phyloP scores from a whole-genome alignment of 53 echinoderm and acorn worm species.

The Echinometra lucunter region DNA sequence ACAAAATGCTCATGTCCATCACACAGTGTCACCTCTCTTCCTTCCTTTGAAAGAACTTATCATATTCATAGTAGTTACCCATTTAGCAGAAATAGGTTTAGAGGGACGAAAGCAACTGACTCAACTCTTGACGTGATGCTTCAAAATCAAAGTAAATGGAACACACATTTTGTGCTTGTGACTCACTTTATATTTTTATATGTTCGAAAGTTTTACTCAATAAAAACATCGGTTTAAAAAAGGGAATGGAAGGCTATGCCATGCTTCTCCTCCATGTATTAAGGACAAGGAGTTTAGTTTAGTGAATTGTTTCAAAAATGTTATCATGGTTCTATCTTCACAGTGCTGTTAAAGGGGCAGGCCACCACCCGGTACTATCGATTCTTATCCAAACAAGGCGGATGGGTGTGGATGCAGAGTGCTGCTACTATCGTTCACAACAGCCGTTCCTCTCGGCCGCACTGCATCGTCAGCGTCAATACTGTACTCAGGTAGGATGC shows the following conservation, averaged over 20 bases:
- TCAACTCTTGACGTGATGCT: no score
- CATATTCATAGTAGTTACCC: no score
- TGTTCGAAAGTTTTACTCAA: no score
- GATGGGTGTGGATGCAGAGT: conserved; percentile 99
- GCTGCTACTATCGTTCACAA: conserved; percentile 99
- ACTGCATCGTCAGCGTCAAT: conserved; percentile 99
- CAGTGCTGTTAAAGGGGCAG: conserved; percentile 96
- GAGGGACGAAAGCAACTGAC: no score
- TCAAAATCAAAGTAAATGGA: no score
- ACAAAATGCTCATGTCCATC: no score
- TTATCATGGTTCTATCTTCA: background rate
- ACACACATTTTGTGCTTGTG: no score
- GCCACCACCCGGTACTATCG: conserved; percentile 97
- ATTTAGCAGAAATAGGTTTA: no score
- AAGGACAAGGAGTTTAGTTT: background rate
- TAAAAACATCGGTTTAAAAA: no score
- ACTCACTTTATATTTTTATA: no score
- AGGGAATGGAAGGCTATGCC: background rate
- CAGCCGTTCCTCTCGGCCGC: conserved; percentile 98
- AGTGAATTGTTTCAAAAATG: background rate
- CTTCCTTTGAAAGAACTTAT: no score
- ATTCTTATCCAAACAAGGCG: conserved; percentile 95
- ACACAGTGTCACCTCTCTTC: no score
- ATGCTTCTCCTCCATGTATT: background rate
- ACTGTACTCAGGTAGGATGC: conserved; percentile 93